Conservation (phyloP, 2,888 invertebrate species). For the Epiperipatus broadwayi region DNA sequence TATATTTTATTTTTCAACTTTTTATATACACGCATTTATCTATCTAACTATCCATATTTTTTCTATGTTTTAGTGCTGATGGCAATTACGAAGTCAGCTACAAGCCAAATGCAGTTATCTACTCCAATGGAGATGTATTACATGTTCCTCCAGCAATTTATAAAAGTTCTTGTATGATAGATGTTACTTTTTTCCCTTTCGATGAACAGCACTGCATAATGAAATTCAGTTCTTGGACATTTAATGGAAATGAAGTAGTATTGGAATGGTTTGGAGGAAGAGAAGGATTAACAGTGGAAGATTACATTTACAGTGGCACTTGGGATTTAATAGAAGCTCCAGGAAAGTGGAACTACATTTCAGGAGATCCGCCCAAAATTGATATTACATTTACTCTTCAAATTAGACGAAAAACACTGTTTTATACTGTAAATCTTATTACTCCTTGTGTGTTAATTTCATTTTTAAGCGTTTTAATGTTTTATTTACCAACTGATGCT, state of each 20-base stretch:
- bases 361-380: conserved; percentile 58
- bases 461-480: conserved; percentile 91
- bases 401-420: conserved; percentile 86
- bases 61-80: conserved; percentile 97
- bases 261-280: conserved; percentile 82
- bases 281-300: conserved; percentile 83
- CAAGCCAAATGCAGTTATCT: conserved; percentile 94
- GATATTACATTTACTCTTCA: conserved; percentile 92
- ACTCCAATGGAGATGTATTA: conserved; percentile 83
- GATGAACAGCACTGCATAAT: conserved; percentile 98
- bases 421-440: conserved; percentile 98
- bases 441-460: conserved; percentile 96
- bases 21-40: too few species aligned
- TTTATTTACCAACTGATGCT: conserved; percentile 95
- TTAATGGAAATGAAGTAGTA: conserved; percentile 90
- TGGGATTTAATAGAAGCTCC: conserved; percentile 81
- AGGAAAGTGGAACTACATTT: too few species aligned
- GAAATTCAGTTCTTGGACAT: conserved; percentile 99
- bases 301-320: conserved; percentile 96
- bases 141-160: conserved; percentile 99
- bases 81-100: conserved; percentile 99
- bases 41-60: too few species aligned
- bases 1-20: too few species aligned
- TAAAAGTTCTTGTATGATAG: conserved; percentile 95
- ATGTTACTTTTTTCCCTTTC: conserved; percentile 97